Evolutionary conservation across 2,888 invertebrate genomes (phyloP).

Genomic region (Calameuta idolon): DNA sequence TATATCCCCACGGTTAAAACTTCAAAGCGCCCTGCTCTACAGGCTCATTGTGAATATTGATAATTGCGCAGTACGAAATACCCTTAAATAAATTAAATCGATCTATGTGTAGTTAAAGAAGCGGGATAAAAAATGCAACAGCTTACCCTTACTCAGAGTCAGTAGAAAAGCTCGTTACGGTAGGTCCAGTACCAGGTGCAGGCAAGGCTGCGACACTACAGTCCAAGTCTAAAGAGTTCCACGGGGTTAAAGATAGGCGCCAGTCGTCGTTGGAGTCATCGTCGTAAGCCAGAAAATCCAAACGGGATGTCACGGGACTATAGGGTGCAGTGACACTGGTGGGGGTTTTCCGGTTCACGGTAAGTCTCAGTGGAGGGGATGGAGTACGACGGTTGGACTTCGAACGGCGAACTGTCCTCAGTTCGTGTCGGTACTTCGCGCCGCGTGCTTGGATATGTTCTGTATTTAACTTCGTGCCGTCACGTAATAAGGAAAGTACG

Average conservation of each 20-base stretch:
- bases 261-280: not conserved
- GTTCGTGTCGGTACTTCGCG: slow-evolving; percentile 3
- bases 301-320: not conserved
- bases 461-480: not conserved
- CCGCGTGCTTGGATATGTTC: not conserved
- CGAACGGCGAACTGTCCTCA: not conserved
- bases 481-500: not conserved
- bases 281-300: not conserved
- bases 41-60: not conserved
- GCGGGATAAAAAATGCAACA: not conserved
- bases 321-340: not conserved
- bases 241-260: not conserved
- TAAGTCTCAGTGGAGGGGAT: not conserved
- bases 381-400: not conserved
- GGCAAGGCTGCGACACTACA: not conserved
- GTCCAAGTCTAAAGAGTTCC: not conserved
- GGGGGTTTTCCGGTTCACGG: slow-evolving; percentile 1
- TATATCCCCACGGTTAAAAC: not conserved
- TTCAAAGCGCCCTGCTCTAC: not conserved
- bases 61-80: too few species aligned
- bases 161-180: not conserved
- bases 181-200: not conserved
- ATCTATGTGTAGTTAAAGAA: not conserved
- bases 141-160: not conserved
- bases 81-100: not conserved